Base-by-base conservation (phyloP, 2,888 invertebrate genomes). In the Bellardia bayeri region DNA sequence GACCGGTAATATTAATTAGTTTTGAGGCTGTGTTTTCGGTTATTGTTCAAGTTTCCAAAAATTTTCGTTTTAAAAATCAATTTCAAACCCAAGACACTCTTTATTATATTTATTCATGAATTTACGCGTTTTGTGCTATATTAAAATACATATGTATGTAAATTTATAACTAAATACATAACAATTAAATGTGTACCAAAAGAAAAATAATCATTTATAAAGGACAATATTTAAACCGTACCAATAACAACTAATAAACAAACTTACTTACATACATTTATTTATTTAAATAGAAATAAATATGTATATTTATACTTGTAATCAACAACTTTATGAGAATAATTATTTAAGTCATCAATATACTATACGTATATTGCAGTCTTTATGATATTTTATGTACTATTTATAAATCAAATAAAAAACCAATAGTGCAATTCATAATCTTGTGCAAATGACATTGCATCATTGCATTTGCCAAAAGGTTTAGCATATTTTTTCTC, bases 351-450 rank as follows among this genome's bases (percentile, higher is more conserved):
- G 40, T 51, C 64, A 58, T 61, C 30, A 49, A 63, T 23, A 23
- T 23, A 1, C 23, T 23, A 23, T 45, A 61, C 61, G 14, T 68
- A 68, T 14, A 23, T 45, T 37, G 4, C 58, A 79, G 58, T 79
- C 79, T 79, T 68, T 33, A 79, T 69, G 79, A 68, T 79, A 68
- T 23, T 79, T 79, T 79, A 61, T 79, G 56, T 40, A 66, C 40
- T 56, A n/a, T 66, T 37, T 66, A 63, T 68, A 68, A 40, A 30
- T 37, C n/a, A 37, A 71, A 71, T 69, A 71, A 54, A 71, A 71
- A 37, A 51, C 11, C 45, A 33, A 61, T 7, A 23, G 23, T 1
- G 23, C 23, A 23, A 23, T 23, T 23, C 23, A 23, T 1, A 23
- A 23, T 23, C 0, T 23, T 23, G 23, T 23, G 23, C 23, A 23